These are phyloP conservation scores for Cuculus canorus DNA, from an alignment of 2,797 vertebrate species.

Conservation along the genomic window DNA sequence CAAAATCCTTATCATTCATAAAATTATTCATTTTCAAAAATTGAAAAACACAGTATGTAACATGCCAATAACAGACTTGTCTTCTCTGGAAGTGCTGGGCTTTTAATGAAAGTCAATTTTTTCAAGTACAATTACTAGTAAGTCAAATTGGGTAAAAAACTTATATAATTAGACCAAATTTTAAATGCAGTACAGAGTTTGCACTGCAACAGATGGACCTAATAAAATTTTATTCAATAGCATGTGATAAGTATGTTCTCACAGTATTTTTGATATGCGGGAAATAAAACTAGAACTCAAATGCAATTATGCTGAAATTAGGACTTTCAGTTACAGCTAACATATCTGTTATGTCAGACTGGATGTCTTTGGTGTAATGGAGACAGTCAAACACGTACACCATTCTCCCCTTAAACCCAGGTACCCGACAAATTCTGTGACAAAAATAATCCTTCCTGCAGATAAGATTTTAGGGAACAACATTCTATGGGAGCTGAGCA, in stretches of 20 bases:
- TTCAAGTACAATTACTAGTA: neutral
- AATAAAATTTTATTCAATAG: neutral
- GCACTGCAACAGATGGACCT: neutral
- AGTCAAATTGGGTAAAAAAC: neutral
- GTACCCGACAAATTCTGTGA: neutral
- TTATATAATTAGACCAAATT: neutral
- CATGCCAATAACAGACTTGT: neutral
- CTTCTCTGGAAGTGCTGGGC: neutral
- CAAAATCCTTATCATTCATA: neutral
- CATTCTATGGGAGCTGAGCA: neutral
- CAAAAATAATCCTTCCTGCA: neutral
- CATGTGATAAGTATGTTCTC: neutral
- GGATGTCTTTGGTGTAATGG: neutral
- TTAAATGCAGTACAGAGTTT: neutral
- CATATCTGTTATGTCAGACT: too few relatives aligned
- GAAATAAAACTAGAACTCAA: neutral
- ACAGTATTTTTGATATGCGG: neutral
- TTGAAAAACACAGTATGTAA: neutral
- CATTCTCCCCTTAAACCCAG: neutral
- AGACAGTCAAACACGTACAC: neutral
- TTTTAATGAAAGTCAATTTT: neutral
- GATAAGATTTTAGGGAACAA: neutral
- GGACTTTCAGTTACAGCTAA: neutral
- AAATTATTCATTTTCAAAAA: neutral
- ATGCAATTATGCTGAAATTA: neutral